Base-by-base conservation (phyloP, 2,113 vertebrate species). In the Mungos mungo region DNA sequence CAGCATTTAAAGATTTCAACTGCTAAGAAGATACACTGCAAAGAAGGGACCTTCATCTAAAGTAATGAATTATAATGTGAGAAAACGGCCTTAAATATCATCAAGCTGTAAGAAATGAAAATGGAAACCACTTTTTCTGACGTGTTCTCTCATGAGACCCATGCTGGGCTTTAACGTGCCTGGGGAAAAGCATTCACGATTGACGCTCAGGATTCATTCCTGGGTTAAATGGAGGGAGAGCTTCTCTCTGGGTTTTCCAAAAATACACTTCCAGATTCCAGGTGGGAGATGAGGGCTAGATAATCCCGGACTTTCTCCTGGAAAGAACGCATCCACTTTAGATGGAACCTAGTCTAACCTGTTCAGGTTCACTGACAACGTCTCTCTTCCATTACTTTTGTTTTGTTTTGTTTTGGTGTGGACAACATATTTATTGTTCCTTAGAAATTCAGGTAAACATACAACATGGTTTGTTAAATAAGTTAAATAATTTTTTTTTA, bases 31-130 rank as follows among this genome's bases (percentile, higher is more conserved):
- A 81, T 33, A 38, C 0, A 65, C 10, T 84, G 23, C 21, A 84
- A 93, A 90, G 76, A 31, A 5, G 54, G 9, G 92, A 63, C 45
- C 41, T 5, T 95, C 50, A 77, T n/a, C 21, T 93, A 25, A 81
- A 63, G n/a, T 35, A n/a, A 95, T 84, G 87, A 95, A 93, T n/a
- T 72, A 76, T 38, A 94, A 93, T 19, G 29, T 45, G 47, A 94
- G 21, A 52, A 92, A 93, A 83, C 50, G 88, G 83, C 66, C 72
- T 88, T 63, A 85, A 96, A 86, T 72, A 79, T 2, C 72, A 68
- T 68, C 72, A 68, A 90, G 10, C 16, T 83, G 16, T 54, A 71
- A 38, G 57, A 94, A 77, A 92, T n/a, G 29, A 41, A 83, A 89
- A 90, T 74, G 38, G 52, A 85, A 87, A n/a, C n/a, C 81, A 35